Conservation (phyloP, 2,797 vertebrate genomes). For the Acropternis orthonyx region DNA sequence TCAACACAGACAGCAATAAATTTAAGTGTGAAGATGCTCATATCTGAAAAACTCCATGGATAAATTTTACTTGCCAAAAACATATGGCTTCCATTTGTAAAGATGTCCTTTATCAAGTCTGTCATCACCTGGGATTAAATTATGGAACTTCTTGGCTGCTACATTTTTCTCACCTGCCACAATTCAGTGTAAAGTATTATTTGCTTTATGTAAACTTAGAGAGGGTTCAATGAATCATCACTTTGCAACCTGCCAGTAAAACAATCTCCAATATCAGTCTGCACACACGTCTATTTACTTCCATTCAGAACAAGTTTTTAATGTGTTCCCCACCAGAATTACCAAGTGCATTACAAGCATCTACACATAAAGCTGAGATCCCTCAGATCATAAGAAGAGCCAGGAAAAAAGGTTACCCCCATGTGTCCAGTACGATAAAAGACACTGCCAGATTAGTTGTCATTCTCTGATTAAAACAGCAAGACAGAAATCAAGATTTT, state of each 20-base stretch:
- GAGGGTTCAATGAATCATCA: constrained; percentile 51
- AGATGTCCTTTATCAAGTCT: neutral
- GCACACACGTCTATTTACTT: constrained; percentile 14
- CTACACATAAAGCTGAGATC: constrained; percentile 1
- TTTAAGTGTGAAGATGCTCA: neutral
- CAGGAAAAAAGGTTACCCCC: neutral
- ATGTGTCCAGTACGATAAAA: neutral
- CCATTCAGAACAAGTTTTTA: neutral
- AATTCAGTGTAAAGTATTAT: constrained; percentile 11
- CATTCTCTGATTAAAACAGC: constrained; percentile 27
- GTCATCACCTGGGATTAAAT: constrained; percentile 48
- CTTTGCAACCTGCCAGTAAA: constrained; percentile 31
- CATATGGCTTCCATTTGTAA: neutral
- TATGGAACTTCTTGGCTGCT: constrained; percentile 52
- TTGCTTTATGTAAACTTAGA: constrained; percentile 32
- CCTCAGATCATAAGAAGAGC: neutral
- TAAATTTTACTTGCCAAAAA: neutral
- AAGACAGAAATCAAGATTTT: constrained; percentile 43
- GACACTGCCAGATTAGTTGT: neutral
- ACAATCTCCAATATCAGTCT: constrained; percentile 23
- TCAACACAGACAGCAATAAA: neutral
- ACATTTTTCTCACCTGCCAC: constrained; percentile 16
- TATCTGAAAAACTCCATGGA: neutral
- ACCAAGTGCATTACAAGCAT: neutral
- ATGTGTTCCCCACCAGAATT: neutral